Percentiles rank a stretch among this genome's conserved stretches.
phyloP scores from a whole-genome alignment of 2,113 vertebrate genomes.

The Eleginops maclovinus region DNA sequence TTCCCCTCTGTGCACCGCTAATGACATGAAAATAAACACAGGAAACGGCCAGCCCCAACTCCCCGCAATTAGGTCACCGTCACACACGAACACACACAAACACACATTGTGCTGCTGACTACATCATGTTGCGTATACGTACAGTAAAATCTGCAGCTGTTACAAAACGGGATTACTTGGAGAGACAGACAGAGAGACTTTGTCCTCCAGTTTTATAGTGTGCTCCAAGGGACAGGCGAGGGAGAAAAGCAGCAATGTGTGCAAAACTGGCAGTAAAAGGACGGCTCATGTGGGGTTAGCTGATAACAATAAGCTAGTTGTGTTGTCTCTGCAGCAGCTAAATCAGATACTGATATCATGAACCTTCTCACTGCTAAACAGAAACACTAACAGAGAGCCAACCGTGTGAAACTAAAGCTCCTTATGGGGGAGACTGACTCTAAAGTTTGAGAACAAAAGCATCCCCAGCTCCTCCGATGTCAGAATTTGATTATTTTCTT shows the following conservation, averaged over 20 bases:
- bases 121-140: constrained; percentile 43
- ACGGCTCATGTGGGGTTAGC: constrained; percentile 42
- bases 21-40: constrained; percentile 80
- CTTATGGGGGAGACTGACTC: no score
- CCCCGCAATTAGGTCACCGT: constrained; percentile 77
- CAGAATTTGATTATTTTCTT: no score
- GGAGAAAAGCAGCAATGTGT: constrained; percentile 8
- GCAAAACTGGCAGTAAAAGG: constrained; percentile 21
- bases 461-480: no score
- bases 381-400: not conserved
- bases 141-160: constrained; percentile 56
- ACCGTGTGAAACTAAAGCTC: no score
- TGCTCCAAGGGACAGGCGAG: constrained; percentile 1
- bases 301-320: constrained; percentile 34
- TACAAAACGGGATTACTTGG: constrained; percentile 34
- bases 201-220: constrained; percentile 2
- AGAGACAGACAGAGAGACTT: constrained; percentile 29
- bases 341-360: constrained; percentile 23
- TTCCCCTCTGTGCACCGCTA: constrained; percentile 50
- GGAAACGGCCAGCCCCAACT: constrained; percentile 65
- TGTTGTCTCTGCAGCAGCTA: constrained; percentile 2
- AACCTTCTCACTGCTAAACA: constrained; percentile 24
- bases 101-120: constrained; percentile 56
- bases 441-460: no score
- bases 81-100: constrained; percentile 49